phyloP scores from a whole-genome alignment of 1,140 invertebrate genomes.

The Aradophagus sp. region DNA sequence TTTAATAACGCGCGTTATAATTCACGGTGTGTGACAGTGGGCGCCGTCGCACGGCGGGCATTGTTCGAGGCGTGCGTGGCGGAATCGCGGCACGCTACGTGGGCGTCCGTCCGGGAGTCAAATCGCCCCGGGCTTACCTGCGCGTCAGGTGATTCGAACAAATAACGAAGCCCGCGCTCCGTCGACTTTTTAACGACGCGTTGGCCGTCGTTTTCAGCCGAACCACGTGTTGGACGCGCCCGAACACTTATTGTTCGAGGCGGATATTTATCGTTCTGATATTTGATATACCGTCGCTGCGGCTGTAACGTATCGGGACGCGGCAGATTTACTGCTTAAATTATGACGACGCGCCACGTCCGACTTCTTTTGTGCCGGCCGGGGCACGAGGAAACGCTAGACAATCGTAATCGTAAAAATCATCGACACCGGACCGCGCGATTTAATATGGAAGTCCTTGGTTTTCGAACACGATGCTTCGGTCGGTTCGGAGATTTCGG shows the following conservation, averaged over 20 bases:
- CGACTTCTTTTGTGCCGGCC: constrained; percentile 3
- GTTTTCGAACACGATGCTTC: too few relatives aligned
- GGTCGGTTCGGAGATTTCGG: too few relatives aligned
- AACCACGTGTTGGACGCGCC: constrained; percentile 7
- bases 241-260: constrained; percentile 22
- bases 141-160: constrained; percentile 58
- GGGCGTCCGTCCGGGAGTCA: constrained; percentile 58
- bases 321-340: constrained; percentile 26
- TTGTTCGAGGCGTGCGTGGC: constrained; percentile 58
- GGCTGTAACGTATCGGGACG: constrained; percentile 3
- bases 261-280: constrained; percentile 33
- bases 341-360: constrained; percentile 2
- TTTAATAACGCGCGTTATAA: constrained; percentile 66
- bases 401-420: constrained; percentile 4
- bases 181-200: constrained; percentile 28
- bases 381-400: constrained; percentile 2
- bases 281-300: constrained; percentile 18
- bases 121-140: constrained; percentile 54
- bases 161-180: constrained; percentile 35
- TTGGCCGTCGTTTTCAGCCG: constrained; percentile 7
- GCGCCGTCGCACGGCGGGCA: constrained; percentile 61
- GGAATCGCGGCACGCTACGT: constrained; percentile 41
- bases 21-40: constrained; percentile 64
- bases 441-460: background rate
- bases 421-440: too few relatives aligned